A percentile compares a stretch with the other conserved stretches of the same genome.
These are phyloP conservation scores for Chloroclysta siterata DNA, from an alignment of 2,888 invertebrate genomes.

Conservation along the genomic window DNA sequence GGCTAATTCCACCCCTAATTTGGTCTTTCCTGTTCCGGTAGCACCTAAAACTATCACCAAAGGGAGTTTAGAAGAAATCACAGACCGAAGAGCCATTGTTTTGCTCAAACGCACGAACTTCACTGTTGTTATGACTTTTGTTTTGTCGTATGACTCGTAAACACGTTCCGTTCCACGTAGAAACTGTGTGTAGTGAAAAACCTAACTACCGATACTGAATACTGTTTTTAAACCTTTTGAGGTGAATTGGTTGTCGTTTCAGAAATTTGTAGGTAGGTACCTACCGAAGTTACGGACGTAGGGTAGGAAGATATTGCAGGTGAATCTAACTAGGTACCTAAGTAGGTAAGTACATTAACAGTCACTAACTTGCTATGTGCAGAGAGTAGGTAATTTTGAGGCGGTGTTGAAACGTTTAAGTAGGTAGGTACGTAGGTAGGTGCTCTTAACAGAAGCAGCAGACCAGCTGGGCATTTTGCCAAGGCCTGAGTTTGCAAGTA, in stretches of 20 bases:
- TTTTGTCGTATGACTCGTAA: slow-evolving; percentile 25
- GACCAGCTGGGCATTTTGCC: not conserved
- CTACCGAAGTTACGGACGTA: no score
- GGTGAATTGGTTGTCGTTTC: no score
- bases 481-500: not conserved
- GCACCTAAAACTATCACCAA: slow-evolving; percentile 96
- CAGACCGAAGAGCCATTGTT: slow-evolving; percentile 73
- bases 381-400: no score
- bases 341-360: no score
- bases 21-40: slow-evolving; percentile 99
- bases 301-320: no score
- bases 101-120: slow-evolving; percentile 67
- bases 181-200: not conserved
- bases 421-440: not conserved
- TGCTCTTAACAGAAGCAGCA: not conserved
- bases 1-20: slow-evolving; percentile 96
- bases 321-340: no score
- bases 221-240: no score
- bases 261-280: no score
- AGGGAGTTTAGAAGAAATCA: slow-evolving; percentile 82
- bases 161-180: slow-evolving; percentile 29
- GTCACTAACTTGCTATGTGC: no score
- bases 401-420: no score
- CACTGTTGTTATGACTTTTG: slow-evolving; percentile 70
- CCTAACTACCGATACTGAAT: no score